Conservation (phyloP, 2,113 vertebrate species). For the Symphodus melops region DNA sequence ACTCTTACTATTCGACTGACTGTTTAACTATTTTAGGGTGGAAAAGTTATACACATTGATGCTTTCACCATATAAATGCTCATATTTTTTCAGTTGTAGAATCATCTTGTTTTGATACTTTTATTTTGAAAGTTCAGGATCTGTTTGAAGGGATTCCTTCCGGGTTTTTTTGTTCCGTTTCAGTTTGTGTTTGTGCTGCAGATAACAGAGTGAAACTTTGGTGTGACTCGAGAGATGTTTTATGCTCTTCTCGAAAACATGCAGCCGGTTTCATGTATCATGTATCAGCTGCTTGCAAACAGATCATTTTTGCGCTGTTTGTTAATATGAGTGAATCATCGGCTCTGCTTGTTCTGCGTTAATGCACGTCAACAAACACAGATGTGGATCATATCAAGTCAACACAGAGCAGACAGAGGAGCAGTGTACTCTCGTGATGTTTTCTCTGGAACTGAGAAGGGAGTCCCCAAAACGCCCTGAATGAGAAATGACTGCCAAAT, state of each 20-base stretch:
- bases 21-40: too few species aligned
- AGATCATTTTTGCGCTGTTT: neutral
- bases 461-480: conserved; percentile 32
- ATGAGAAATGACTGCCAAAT: neutral
- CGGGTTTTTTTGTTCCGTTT: neutral
- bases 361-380: conserved; percentile 24
- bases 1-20: too few species aligned
- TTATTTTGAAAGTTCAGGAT: neutral
- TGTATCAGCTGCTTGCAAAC: neutral
- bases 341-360: conserved; percentile 19
- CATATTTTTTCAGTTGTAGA: too few species aligned
- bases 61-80: too few species aligned
- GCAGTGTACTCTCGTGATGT: neutral
- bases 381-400: conserved; percentile 26
- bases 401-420: conserved; percentile 18
- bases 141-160: neutral
- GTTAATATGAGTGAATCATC: neutral
- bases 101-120: too few species aligned
- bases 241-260: neutral
- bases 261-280: neutral
- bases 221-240: neutral
- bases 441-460: conserved; percentile 12
- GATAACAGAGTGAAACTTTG: neutral
- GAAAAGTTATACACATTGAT: too few species aligned
- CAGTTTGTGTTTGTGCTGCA: neutral